Evolutionary conservation across 2,888 invertebrate species (phyloP).

Genomic region (Caenorhabditis sp.): DNA sequence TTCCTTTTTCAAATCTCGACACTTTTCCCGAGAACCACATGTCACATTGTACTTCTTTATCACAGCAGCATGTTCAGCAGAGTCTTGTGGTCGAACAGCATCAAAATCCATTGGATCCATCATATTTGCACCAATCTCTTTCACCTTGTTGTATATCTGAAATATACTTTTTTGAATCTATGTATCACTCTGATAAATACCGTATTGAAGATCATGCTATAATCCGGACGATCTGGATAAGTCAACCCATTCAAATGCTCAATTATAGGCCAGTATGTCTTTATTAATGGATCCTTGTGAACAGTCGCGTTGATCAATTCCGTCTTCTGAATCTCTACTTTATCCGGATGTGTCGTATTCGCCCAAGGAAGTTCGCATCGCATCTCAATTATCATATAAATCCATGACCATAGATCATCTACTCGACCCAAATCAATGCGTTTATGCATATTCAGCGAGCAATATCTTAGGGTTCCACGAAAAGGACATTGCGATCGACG

Average conservation of each 20-base stretch:
- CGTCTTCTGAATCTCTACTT: constrained; percentile 9
- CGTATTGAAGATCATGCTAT: constrained; percentile 19
- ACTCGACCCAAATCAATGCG: constrained; percentile 20
- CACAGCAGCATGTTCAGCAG: constrained; percentile 7
- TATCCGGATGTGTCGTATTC: constrained; percentile 15
- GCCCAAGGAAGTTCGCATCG: constrained; percentile 31
- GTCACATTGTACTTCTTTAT: constrained; percentile 19
- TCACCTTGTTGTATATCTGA: constrained; percentile 5
- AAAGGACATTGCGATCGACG: constrained; percentile 15
- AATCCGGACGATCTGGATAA: constrained; percentile 36
- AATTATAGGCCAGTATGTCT: constrained; percentile 15
- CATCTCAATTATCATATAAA: constrained; percentile 30
- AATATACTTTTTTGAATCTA: too few species aligned
- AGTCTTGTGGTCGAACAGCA: constrained; percentile 8
- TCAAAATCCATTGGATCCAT: constrained; percentile 42
- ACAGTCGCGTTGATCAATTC: neutral
- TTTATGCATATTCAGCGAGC: constrained; percentile 35
- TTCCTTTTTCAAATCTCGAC: constrained; percentile 16
- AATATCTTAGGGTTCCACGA: constrained; percentile 35
- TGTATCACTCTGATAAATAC: too few species aligned
- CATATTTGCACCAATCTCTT: constrained; percentile 16
- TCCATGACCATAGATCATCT: constrained; percentile 39
- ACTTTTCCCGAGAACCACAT: constrained; percentile 8
- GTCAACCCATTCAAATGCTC: constrained; percentile 16
- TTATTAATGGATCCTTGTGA: constrained; percentile 9